These are phyloP conservation scores for Campylomormyrus numenius DNA, from an alignment of 2,113 vertebrate species.

Conservation along the genomic window DNA sequence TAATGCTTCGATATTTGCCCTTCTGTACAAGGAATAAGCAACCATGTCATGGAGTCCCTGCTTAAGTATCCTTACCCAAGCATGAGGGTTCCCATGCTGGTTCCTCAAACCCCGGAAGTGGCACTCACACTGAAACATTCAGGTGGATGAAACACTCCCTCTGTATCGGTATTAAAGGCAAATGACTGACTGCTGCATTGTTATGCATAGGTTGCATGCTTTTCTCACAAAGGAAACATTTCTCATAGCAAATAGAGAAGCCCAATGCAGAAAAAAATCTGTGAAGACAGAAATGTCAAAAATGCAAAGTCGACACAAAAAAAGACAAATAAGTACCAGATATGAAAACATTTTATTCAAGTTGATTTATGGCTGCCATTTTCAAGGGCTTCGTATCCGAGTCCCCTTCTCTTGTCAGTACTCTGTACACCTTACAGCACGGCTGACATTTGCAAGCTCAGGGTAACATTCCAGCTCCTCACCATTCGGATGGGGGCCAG, in stretches of 20 bases:
- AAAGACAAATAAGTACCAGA: neutral
- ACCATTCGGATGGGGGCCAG: constrained; percentile 76
- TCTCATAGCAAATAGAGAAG: neutral
- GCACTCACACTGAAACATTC: neutral
- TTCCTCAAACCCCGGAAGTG: neutral
- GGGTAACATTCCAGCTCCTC: constrained; percentile 28
- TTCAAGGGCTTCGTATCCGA: neutral
- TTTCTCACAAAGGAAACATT: neutral
- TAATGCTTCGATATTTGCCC: neutral
- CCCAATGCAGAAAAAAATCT: neutral
- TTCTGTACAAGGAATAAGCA: neutral
- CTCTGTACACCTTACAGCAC: neutral
- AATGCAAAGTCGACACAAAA: neutral
- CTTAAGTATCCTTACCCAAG: neutral
- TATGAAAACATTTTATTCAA: neutral
- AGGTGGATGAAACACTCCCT: neutral
- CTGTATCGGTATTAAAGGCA: neutral
- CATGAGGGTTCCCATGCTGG: neutral
- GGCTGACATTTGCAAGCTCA: neutral
- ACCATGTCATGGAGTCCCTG: neutral
- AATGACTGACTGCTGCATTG: neutral
- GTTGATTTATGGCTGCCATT: neutral
- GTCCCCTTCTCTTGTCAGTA: neutral
- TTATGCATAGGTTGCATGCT: neutral
- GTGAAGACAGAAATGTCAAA: neutral